Evolutionary conservation across 2,797 vertebrate species (phyloP).

Genomic region (Bovichtus diacanthus): DNA sequence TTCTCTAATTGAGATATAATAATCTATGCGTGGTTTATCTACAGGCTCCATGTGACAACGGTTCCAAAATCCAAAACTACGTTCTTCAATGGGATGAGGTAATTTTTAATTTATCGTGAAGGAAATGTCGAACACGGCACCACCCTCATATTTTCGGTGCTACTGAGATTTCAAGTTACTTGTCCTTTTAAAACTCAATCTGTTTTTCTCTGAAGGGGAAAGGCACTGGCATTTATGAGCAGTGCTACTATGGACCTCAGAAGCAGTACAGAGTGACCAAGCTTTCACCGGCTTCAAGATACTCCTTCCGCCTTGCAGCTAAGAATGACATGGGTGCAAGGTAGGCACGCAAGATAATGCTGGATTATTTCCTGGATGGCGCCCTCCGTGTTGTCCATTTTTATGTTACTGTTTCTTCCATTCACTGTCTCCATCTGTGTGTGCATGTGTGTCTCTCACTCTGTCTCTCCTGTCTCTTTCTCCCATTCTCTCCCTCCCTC

Average conservation of each 20-base stretch:
- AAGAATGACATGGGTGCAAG: slow-evolving; percentile 97
- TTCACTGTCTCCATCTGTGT: slow-evolving; percentile 60
- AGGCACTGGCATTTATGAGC: slow-evolving; percentile 90
- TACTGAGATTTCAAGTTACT: neutral
- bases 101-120: slow-evolving; percentile 33
- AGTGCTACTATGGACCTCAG: slow-evolving; percentile 94
- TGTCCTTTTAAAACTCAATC: slow-evolving; percentile 4
- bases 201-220: slow-evolving; percentile 88
- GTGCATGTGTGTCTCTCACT: slow-evolving; percentile 52
- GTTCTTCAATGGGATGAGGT: slow-evolving; percentile 98
- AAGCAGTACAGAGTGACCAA: slow-evolving; percentile 97
- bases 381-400: slow-evolving; percentile 50
- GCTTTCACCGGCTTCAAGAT: slow-evolving; percentile 94
- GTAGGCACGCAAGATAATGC: slow-evolving; percentile 76
- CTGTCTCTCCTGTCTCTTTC: slow-evolving; percentile 46
- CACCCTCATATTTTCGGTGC: neutral
- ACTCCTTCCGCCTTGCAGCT: slow-evolving; percentile 95
- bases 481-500: slow-evolving; percentile 59
- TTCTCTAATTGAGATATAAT: neutral
- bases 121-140: neutral
- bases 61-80: slow-evolving; percentile 97
- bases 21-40: slow-evolving; percentile 2
- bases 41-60: slow-evolving; percentile 96
- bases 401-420: slow-evolving; percentile 61
- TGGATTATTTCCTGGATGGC: slow-evolving; percentile 15